phyloP scores from a whole-genome alignment of 1,140 invertebrate species.

The Berghia stephanieae region DNA sequence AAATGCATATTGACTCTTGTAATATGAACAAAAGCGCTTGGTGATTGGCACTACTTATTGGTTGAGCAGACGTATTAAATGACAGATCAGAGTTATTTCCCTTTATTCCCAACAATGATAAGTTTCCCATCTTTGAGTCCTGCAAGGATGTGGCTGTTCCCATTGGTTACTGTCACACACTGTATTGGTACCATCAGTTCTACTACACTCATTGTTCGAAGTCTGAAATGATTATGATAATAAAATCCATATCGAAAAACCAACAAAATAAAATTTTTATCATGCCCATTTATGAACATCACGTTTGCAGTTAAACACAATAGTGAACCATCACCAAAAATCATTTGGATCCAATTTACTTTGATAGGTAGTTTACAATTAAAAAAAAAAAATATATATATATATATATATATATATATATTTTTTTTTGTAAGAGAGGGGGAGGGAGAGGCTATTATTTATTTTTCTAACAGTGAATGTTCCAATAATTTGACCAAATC shows the following conservation, averaged over 20 bases:
- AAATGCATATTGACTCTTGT: not conserved
- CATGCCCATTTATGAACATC: not conserved
- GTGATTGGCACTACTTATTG: not conserved
- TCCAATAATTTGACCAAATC: no score
- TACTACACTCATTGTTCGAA: constrained; percentile 62
- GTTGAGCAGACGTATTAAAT: not conserved
- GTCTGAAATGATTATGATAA: constrained; percentile 48
- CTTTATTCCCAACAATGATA: constrained; percentile 69
- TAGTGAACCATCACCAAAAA: not conserved
- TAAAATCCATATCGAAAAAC: no score
- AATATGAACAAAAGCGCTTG: not conserved
- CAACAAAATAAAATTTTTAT: not conserved
- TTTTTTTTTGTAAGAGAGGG: no score
- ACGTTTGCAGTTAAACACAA: not conserved
- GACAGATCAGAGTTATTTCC: constrained; percentile 24
- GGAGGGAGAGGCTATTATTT: no score
- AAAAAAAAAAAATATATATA: not conserved
- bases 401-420: no score
- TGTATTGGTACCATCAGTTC: constrained; percentile 73
- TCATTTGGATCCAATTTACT: not conserved
- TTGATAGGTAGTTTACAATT: not conserved
- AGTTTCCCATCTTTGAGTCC: constrained; percentile 73
- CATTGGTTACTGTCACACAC: constrained; percentile 71
- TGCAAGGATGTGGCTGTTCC: constrained; percentile 73
- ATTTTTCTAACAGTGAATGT: no score